Conservation (phyloP, 2,797 vertebrate species). For the Nannoperca australis region DNA sequence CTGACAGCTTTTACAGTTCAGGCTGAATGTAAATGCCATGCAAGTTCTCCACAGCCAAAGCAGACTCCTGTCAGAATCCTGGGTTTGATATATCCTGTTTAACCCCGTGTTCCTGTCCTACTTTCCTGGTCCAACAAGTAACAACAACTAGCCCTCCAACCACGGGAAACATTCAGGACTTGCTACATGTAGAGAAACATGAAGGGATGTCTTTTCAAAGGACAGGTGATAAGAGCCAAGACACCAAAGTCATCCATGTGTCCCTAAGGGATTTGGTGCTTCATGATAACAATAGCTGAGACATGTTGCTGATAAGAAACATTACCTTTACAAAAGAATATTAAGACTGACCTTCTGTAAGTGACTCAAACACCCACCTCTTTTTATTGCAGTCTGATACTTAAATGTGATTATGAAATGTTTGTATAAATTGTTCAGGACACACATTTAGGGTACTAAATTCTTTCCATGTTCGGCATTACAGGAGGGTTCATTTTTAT, state of each 20-base stretch:
- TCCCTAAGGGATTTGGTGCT: constrained; percentile 23
- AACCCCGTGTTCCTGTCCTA: background rate
- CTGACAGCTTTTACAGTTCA: background rate
- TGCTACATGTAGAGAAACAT: background rate
- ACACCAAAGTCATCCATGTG: constrained; percentile 1
- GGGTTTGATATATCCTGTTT: background rate
- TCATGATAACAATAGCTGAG: constrained; percentile 24
- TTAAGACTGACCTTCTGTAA: constrained; percentile 22
- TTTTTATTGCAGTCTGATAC: background rate
- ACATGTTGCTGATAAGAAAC: constrained; percentile 17
- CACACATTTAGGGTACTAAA: background rate
- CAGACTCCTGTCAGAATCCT: background rate
- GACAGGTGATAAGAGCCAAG: constrained; percentile 18
- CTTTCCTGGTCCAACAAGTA: constrained; percentile 7
- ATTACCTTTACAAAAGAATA: constrained; percentile 3
- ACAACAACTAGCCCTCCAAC: background rate
- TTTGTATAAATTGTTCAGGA: background rate
- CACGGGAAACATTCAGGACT: background rate
- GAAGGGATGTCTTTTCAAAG: constrained; percentile 29
- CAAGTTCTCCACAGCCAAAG: constrained; percentile 13
- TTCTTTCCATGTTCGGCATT: background rate
- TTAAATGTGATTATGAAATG: background rate
- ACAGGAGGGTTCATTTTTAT: background rate
- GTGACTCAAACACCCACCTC: background rate
- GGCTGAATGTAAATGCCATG: constrained; percentile 28